Percentiles rank a stretch among this genome's conserved stretches.
These are phyloP conservation scores for Trididemnum miniatum DNA, from an alignment of 23 tunicate species.

Conservation along the genomic window DNA sequence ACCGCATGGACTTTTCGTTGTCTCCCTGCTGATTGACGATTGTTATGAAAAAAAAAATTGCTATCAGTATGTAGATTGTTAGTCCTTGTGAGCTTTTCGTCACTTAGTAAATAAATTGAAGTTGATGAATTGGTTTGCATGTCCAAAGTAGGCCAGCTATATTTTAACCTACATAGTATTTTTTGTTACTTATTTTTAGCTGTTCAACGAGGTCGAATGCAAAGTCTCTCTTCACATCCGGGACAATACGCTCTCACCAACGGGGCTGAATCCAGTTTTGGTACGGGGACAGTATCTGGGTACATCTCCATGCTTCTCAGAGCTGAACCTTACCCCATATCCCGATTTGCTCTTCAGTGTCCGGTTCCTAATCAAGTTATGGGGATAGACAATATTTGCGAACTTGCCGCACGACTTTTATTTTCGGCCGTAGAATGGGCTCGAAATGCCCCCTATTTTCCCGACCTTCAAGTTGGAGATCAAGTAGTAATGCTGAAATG, in stretches of 20 bases:
- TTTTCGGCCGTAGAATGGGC: conserved; percentile 99
- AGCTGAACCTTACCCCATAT: conserved; percentile 98
- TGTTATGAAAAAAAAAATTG: too few species aligned
- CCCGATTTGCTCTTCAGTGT: conserved; percentile 85
- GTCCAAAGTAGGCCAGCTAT: too few species aligned
- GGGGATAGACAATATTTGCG: conserved; percentile 99
- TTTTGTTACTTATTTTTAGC: conserved; percentile 53
- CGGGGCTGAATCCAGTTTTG: conserved; percentile 63
- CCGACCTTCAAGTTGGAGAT: conserved; percentile 92
- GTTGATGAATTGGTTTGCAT: too few species aligned
- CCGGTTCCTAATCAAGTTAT: conserved; percentile 89
- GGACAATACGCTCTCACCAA: conserved; percentile 92
- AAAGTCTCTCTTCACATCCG: conserved; percentile 73
- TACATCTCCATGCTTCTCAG: conserved; percentile 85
- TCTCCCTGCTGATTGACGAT: too few species aligned
- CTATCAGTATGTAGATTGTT: too few species aligned
- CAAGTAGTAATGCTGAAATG: conserved; percentile 98
- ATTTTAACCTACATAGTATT: too few species aligned
- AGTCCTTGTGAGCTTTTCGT: too few species aligned
- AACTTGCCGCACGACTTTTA: conserved; percentile 90
- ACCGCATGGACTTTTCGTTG: too few species aligned
- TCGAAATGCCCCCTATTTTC: conserved; percentile 90
- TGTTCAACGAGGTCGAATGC: conserved; percentile 98
- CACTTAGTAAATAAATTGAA: too few species aligned
- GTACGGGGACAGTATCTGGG: conserved; percentile 73